Evolutionary conservation across 2,113 vertebrate genomes (phyloP).

Genomic region (Aythya baeri): DNA sequence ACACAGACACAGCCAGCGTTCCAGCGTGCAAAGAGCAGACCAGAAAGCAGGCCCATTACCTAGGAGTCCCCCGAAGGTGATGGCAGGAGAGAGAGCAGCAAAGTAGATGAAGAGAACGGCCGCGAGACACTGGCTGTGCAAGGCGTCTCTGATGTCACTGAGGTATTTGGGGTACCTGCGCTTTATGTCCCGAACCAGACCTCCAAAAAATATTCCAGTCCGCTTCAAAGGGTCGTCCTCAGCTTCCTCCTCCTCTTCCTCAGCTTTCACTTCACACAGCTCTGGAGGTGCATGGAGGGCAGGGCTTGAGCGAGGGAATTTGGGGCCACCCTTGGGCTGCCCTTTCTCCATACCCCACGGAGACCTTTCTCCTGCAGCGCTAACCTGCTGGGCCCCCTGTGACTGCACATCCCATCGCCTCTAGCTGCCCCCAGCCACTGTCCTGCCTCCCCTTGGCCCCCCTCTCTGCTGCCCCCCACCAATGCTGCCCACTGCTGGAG

Average conservation of each 20-base stretch:
- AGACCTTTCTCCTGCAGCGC: background rate
- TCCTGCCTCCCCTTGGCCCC: background rate
- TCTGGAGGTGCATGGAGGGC: constrained; percentile 37
- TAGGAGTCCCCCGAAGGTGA: constrained; percentile 97
- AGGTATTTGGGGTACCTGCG: constrained; percentile 92
- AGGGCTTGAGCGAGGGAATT: background rate
- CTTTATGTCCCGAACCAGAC: constrained; percentile 92
- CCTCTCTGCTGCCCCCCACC: background rate
- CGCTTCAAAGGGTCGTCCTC: constrained; percentile 91
- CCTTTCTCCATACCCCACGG: background rate
- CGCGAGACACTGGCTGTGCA: constrained; percentile 93
- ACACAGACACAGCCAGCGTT: constrained; percentile 53
- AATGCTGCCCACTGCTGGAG: background rate
- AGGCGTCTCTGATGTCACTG: constrained; percentile 91
- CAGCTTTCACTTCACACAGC: constrained; percentile 78
- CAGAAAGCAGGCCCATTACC: constrained; percentile 82
- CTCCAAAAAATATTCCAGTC: constrained; percentile 92
- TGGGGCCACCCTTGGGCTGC: background rate
- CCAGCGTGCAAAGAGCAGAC: constrained; percentile 54
- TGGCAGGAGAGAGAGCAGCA: constrained; percentile 95
- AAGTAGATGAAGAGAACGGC: constrained; percentile 99
- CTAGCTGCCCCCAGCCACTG: background rate
- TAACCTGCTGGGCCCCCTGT: background rate
- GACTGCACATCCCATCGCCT: background rate
- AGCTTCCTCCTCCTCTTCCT: constrained; percentile 84